A percentile compares a stretch with the other conserved stretches of the same genome.
phyloP scores from a whole-genome alignment of 2,888 invertebrate species.

The Drosophila silvestris region DNA sequence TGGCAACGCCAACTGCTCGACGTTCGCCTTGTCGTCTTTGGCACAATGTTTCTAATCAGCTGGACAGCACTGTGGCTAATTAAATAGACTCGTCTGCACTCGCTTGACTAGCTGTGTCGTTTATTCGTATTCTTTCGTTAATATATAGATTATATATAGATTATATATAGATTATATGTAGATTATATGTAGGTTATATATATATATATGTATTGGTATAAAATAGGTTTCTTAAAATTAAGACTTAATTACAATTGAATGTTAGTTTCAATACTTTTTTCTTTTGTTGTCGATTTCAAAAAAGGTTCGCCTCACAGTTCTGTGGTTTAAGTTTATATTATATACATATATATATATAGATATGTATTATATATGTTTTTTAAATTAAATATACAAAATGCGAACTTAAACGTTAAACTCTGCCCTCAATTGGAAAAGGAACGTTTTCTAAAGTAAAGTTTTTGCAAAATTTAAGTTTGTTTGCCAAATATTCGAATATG shows the following conservation, averaged over 20 bases:
- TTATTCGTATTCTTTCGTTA: conserved; percentile 51
- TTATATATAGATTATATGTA: background rate
- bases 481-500: background rate
- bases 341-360: background rate
- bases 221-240: conserved; percentile 53
- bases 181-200: conserved; percentile 1
- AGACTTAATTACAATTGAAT: conserved; percentile 76
- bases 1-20: conserved; percentile 86
- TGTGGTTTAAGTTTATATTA: background rate
- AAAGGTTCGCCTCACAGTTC: conserved; percentile 12
- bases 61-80: conserved; percentile 13
- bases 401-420: background rate
- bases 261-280: conserved; percentile 73
- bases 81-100: conserved; percentile 27
- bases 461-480: background rate
- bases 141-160: background rate
- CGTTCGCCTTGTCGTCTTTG: conserved; percentile 68
- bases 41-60: conserved; percentile 7
- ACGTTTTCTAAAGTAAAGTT: background rate
- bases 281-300: conserved; percentile 18
- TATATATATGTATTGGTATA: conserved; percentile 21
- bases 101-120: conserved; percentile 71
- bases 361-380: background rate
- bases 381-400: conserved; percentile 5
- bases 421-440: background rate